These are phyloP conservation scores for Epinotia brunnichana DNA, from an alignment of 2,888 invertebrate species.

Conservation along the genomic window DNA sequence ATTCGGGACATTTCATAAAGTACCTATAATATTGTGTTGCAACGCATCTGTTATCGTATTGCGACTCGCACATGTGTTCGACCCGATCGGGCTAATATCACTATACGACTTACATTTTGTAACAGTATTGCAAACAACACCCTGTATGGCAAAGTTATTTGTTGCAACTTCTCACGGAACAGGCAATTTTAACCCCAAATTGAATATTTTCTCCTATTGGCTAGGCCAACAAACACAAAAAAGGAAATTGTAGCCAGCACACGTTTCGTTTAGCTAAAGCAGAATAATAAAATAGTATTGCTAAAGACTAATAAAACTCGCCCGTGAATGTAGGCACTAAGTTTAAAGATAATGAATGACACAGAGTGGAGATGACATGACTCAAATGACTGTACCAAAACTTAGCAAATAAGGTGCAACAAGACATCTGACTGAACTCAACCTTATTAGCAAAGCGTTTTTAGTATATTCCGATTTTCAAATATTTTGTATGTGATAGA, in stretches of 20 bases:
- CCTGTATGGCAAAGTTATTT: constrained; percentile 16
- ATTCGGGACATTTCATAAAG: constrained; percentile 2
- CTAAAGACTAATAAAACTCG: not conserved
- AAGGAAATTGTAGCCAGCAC: not conserved
- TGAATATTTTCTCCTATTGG: constrained; percentile 3
- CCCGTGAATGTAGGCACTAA: not conserved
- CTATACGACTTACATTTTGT: constrained; percentile 5
- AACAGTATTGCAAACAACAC: constrained; percentile 7
- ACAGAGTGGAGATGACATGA: too few species aligned
- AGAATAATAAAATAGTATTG: too few species aligned
- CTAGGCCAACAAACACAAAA: not conserved
- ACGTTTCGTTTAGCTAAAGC: too few species aligned
- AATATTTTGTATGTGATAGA: not conserved
- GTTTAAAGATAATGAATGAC: too few species aligned
- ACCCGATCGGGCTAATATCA: constrained; percentile 5
- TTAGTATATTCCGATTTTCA: not conserved
- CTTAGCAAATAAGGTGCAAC: not conserved
- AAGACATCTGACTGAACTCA: not conserved
- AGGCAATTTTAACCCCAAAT: not conserved
- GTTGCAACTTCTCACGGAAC: constrained; percentile 1
- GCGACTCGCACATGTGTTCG: constrained; percentile 17
- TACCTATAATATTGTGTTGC: constrained; percentile 10
- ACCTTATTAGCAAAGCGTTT: not conserved
- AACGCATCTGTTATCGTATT: constrained; percentile 30
- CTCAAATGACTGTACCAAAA: too few species aligned